Percentiles rank a stretch among this genome's conserved stretches.
Conservation (phyloP, 35 echinoderm and acorn worm genomes). For the Heliocidaris tuberculata region DNA sequence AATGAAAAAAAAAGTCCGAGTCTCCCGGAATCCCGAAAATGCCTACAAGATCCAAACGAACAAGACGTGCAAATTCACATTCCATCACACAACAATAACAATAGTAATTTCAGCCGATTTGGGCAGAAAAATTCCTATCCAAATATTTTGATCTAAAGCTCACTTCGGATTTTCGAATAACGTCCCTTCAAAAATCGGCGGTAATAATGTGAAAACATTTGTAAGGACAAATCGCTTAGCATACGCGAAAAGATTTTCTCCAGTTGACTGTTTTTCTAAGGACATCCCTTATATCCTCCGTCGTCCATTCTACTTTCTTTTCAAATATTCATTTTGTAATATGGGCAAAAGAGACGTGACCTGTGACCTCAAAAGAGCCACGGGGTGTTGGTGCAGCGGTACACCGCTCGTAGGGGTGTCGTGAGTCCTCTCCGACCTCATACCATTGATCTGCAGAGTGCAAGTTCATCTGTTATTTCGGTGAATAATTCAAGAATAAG, state of each 20-base stretch:
- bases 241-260: background rate
- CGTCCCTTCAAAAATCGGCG: background rate
- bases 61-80: background rate
- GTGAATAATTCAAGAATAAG: too few relatives aligned
- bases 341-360: constrained; percentile 37
- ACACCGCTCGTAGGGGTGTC: constrained; percentile 13
- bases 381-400: constrained; percentile 25
- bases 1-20: background rate
- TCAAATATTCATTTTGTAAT: constrained; percentile 43
- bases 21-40: background rate
- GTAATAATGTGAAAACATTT: background rate
- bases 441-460: background rate
- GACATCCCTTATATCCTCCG: constrained; percentile 30
- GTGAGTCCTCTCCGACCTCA: background rate
- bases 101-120: constrained; percentile 11
- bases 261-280: background rate
- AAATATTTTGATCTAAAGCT: constrained; percentile 42
- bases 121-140: background rate
- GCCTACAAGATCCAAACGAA: background rate
- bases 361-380: background rate
- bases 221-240: constrained; percentile 16
- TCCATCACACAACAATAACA: constrained; percentile 31
- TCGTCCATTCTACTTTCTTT: constrained; percentile 14
- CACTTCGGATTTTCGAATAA: background rate
- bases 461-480: background rate